Base-by-base conservation (phyloP, 2,888 invertebrate genomes). In the Pammene aurita region DNA sequence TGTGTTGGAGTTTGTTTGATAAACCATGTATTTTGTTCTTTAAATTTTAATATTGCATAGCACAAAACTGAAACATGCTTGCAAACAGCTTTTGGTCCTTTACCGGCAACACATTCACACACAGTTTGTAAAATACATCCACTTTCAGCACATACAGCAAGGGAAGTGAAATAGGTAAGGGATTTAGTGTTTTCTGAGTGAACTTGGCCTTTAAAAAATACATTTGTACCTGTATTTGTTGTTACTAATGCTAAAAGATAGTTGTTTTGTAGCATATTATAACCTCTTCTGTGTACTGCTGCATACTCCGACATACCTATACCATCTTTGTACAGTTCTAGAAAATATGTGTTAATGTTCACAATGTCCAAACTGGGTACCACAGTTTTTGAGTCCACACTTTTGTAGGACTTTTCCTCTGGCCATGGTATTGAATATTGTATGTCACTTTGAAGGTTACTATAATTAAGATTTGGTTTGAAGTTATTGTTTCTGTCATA, bases 211-310 rank as follows among this genome's bases (percentile, higher is more conserved):
- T 34, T 54, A 11, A 5, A 54, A 54, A 54, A 54, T 13, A 34
- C 4, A 10, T 5, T 2, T 9, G 10, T 13, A 54, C 13, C 13
- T 7, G 10, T 10, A 34, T 26, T 54, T 9, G 9, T 4, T 18
- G 50, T 50, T 18, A 54, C 52, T 54, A 54, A 7, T 13, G 52
- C 52, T 7, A 54, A 4, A 2, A 54, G 13, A 9, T 13, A 54
- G 10, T 54, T 13, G 42, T 66, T 66, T 66, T 42, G 16, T 57
- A 70, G 16, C 66, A 70, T 66, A 63, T 66, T 70, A 62, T 66
- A 70, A 16, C 66, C 66, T 62, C 34, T 70, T 57, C 70, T 66
- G 38, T 66, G 66, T 2, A 66, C 66, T 66, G 70, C 70, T 52
- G 70, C 14, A 70, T 44, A 70, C 9, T 70, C 66, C 26, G 70